Conservation (phyloP, 2,888 invertebrate genomes). For the Hirtodrosophila histrioides region DNA sequence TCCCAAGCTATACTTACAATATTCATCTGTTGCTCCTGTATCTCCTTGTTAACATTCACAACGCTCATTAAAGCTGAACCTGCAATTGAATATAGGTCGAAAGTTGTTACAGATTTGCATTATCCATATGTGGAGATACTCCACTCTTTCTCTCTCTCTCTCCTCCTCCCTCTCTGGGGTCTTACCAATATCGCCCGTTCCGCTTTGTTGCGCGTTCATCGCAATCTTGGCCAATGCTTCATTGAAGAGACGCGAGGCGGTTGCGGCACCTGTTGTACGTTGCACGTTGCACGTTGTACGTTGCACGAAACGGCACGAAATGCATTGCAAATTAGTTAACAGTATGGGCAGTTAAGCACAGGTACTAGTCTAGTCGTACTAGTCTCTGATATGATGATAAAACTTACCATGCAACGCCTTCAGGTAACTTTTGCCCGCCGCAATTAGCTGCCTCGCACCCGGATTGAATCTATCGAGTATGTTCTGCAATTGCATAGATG, state of each 20-base stretch:
- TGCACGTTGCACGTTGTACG: constrained; percentile 70
- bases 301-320: constrained; percentile 52
- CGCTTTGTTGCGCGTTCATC: constrained; percentile 95
- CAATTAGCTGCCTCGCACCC: constrained; percentile 96
- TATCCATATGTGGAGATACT: constrained; percentile 1
- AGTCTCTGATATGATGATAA: constrained; percentile 8
- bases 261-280: constrained; percentile 90
- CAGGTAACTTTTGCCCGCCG: constrained; percentile 96
- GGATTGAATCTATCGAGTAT: constrained; percentile 98
- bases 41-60: constrained; percentile 96
- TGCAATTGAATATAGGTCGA: constrained; percentile 82
- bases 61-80: constrained; percentile 96
- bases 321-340: constrained; percentile 67
- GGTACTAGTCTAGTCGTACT: no score
- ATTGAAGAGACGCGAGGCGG: constrained; percentile 94
- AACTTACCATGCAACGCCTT: constrained; percentile 96
- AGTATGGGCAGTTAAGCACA: constrained; percentile 28
- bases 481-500: constrained; percentile 89
- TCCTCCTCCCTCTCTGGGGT: constrained; percentile 2
- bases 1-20: constrained; percentile 89
- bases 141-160: constrained; percentile 1
- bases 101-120: neutral
- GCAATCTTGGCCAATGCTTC: constrained; percentile 95
- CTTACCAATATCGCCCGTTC: constrained; percentile 95
- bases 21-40: constrained; percentile 97